Conservation (phyloP, 2,113 vertebrate species). For the Otolemur garnettii region DNA sequence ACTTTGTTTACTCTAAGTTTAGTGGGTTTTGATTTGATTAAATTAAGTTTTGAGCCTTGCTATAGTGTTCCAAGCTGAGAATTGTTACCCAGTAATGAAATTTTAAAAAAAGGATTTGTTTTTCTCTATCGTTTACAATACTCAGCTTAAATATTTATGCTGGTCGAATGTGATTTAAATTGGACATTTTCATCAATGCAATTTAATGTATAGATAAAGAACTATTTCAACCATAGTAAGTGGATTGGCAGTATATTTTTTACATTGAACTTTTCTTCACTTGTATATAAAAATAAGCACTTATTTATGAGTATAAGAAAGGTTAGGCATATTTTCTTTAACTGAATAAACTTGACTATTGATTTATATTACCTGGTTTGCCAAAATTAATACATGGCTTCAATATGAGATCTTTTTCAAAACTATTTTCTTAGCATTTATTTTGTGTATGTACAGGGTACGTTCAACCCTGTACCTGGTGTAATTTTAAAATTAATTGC, state of each 20-base stretch:
- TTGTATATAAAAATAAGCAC: constrained; percentile 85
- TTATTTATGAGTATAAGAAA: constrained; percentile 88
- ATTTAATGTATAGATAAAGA: constrained; percentile 83
- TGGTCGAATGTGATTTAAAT: constrained; percentile 88
- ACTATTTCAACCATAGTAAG: constrained; percentile 82
- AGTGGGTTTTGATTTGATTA: constrained; percentile 81
- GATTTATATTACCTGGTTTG: constrained; percentile 84
- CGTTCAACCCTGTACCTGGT: constrained; percentile 80
- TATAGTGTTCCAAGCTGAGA: constrained; percentile 79
- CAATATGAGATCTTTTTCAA: constrained; percentile 86
- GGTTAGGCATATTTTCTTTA: constrained; percentile 87
- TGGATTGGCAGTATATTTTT: constrained; percentile 89
- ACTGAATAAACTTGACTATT: constrained; percentile 86
- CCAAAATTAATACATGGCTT: constrained; percentile 86
- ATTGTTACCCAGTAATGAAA: constrained; percentile 78
- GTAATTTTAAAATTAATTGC: constrained; percentile 86
- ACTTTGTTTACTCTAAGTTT: constrained; percentile 69
- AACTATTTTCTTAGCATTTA: constrained; percentile 88
- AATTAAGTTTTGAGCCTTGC: constrained; percentile 75
- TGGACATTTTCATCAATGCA: constrained; percentile 84
- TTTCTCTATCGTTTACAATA: constrained; percentile 89
- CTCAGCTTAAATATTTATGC: constrained; percentile 87
- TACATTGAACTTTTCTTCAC: constrained; percentile 88
- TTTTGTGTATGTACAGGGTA: constrained; percentile 76
- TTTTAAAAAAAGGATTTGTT: constrained; percentile 80